Evolutionary conservation across 2,113 vertebrate species (phyloP).

Genomic region (Sorex fumeus): DNA sequence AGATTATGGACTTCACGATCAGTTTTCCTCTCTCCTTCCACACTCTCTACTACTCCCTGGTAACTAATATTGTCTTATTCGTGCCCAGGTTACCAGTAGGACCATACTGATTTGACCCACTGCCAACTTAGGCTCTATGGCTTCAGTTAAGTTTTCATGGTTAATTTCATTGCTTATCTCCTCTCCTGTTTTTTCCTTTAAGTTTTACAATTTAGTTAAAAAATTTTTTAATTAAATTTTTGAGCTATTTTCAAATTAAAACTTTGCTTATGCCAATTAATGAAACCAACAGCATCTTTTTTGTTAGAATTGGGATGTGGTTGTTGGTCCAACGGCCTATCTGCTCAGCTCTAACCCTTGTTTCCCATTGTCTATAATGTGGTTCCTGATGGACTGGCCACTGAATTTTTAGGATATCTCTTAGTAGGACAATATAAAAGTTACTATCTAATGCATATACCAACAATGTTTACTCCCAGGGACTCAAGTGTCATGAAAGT

Average conservation of each 20-base stretch:
- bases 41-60: not conserved
- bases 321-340: not conserved
- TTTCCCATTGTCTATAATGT: slow-evolving; percentile 50
- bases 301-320: not conserved
- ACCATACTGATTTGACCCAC: not conserved
- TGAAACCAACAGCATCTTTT: slow-evolving; percentile 30
- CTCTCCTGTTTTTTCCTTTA: slow-evolving; percentile 39
- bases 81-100: slow-evolving; percentile 32
- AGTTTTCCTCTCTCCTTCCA: not conserved
- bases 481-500: slow-evolving; percentile 17
- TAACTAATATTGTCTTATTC: not conserved
- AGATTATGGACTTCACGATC: not conserved
- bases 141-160: slow-evolving; percentile 54
- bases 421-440: slow-evolving; percentile 74
- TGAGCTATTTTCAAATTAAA: slow-evolving; percentile 63
- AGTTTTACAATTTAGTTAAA: slow-evolving; percentile 63
- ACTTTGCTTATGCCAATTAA: slow-evolving; percentile 40
- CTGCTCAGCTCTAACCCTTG: not conserved
- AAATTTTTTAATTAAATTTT: not conserved
- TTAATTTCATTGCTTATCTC: slow-evolving; percentile 70
- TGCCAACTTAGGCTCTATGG: slow-evolving; percentile 46
- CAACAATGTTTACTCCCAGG: slow-evolving; percentile 48
- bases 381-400: slow-evolving; percentile 50
- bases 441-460: slow-evolving; percentile 35
- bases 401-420: slow-evolving; percentile 53